Conservation (phyloP, 2,113 vertebrate genomes). For the Phrynosoma blainvillii region DNA sequence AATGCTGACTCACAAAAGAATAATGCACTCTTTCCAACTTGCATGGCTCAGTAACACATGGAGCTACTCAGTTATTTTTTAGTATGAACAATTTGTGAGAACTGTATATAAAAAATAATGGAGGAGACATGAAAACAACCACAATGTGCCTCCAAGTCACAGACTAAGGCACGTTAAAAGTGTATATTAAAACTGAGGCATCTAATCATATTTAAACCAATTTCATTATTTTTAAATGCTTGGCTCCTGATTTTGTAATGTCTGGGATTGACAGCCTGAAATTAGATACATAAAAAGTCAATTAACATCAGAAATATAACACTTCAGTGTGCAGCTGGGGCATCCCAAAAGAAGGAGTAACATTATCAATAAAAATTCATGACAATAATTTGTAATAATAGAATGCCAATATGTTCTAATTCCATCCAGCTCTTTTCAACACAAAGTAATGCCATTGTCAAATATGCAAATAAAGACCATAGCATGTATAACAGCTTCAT, state of each 20-base stretch:
- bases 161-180: not conserved
- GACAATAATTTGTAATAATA: not conserved
- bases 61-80: not conserved
- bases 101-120: not conserved
- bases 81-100: conserved; percentile 8
- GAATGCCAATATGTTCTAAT: conserved; percentile 14
- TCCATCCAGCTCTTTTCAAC: not conserved
- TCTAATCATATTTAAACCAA: conserved; percentile 12
- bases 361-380: conserved; percentile 10
- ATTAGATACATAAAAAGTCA: conserved; percentile 30
- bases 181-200: conserved; percentile 8
- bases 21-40: not conserved
- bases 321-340: not conserved
- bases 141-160: not conserved
- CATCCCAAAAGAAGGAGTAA: conserved; percentile 15
- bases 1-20: not conserved
- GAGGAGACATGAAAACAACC: not conserved
- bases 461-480: conserved; percentile 11
- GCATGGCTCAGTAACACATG: not conserved
- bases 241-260: conserved; percentile 8
- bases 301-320: conserved; percentile 8
- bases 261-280: conserved; percentile 3
- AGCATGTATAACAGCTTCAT: conserved; percentile 5
- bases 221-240: conserved; percentile 11
- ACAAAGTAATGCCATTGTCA: not conserved